Evolutionary conservation across 2,888 invertebrate genomes (phyloP), one percentile per base, ranked within the genome.

Genomic region (Ormyrus nitidulus): DNA sequence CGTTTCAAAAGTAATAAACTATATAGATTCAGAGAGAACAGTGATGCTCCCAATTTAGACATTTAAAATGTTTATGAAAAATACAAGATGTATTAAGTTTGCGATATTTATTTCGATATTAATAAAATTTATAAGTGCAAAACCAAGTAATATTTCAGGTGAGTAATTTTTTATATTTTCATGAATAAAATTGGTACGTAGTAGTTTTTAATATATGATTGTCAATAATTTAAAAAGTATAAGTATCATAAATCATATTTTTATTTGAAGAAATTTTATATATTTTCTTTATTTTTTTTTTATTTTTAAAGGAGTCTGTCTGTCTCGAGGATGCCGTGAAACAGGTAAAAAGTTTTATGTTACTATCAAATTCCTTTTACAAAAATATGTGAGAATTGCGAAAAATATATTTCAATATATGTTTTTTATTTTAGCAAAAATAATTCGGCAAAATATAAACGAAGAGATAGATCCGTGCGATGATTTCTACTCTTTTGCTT

Each of bases 401-500:
- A 19, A 46, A 46, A 10, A 62, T 44, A 19, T 62, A 34, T 19
- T 59, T 59, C 8, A 59, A 8, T 6, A 7, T 13, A 5, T 44
- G 10, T 10, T 54, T 48, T 19, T 4, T 10, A 5, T 56, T 76
- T 48, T 62, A 76, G 76, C 79, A n/a, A 54, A n/a, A 53, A 44
- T 82, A 9, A 65, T 82, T 49, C 13, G 19, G 0, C 44, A 19
- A 0, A 69, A 69, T 51, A 72, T 82, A 48, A 66, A 82, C 13
- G 44, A 59, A 44, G 11, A 13, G 5, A 68, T 69, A 8, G 61
- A 81, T 11, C 80, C 83, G 0, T 85, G 84, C 48, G 80, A 85
- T 34, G 74, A 84, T 49, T 85, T 85, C 54, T 85, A 85, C 34
- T 44, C 79, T 8, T 85, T 85, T 56, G 81, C 83, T 6, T 84